Percentiles rank a stretch among this genome's conserved stretches.
Conservation (phyloP, 2,113 vertebrate species). For the Tachycineta bicolor region DNA sequence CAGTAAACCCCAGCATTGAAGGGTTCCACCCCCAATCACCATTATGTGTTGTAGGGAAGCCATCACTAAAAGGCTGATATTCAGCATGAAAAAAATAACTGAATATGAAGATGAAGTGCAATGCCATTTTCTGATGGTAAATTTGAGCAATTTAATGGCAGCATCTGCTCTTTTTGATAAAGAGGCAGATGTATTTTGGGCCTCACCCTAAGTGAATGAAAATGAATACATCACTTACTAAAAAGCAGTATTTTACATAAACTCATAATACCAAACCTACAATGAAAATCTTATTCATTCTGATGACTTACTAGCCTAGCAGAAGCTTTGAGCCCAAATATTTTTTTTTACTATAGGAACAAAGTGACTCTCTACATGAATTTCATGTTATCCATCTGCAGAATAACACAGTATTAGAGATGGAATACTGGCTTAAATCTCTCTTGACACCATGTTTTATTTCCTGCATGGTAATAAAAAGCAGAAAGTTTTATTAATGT, state of each 20-base stretch:
- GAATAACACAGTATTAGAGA: not conserved
- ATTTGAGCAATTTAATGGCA: not conserved
- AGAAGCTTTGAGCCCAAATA: not conserved
- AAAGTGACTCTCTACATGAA: not conserved
- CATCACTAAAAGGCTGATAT: not conserved
- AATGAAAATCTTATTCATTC: not conserved
- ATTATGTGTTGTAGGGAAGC: not conserved
- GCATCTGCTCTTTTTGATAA: not conserved
- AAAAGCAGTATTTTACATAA: not conserved
- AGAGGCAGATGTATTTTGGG: not conserved
- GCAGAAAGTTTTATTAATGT: not conserved
- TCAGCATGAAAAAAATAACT: not conserved
- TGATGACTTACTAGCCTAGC: not conserved
- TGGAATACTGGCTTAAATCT: not conserved
- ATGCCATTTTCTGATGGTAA: not conserved
- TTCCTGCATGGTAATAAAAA: not conserved
- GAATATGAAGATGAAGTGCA: not conserved
- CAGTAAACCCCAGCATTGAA: not conserved
- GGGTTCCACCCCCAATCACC: not conserved
- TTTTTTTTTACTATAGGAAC: not conserved
- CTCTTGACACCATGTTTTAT: not conserved
- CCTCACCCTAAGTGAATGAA: not conserved
- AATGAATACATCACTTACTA: not conserved
- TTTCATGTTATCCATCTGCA: not conserved
- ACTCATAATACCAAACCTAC: not conserved